A percentile compares a stretch with the other conserved stretches of the same genome.
Conservation (phyloP, 2,888 invertebrate genomes). For the Lasiommata megera region DNA sequence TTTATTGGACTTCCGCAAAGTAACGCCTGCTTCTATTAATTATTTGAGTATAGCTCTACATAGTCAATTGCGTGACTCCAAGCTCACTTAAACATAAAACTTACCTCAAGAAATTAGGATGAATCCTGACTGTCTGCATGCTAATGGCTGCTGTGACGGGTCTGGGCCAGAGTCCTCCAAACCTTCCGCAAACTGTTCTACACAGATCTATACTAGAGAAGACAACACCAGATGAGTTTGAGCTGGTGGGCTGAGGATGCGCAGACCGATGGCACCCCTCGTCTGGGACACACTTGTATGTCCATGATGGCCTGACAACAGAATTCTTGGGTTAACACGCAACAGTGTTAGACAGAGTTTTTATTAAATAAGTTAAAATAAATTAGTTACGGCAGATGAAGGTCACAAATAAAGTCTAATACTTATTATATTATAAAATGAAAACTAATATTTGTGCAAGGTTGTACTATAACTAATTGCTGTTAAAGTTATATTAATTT, state of each 20-base stretch:
- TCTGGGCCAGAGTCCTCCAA: constrained; percentile 86
- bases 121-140: constrained; percentile 73
- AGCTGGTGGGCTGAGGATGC: constrained; percentile 48
- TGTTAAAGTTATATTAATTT: no score
- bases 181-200: constrained; percentile 84
- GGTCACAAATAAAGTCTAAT: no score
- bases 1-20: no score
- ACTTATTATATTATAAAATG: no score
- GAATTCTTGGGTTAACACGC: constrained; percentile 2
- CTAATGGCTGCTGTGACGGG: constrained; percentile 79
- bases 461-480: no score
- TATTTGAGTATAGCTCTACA: no score
- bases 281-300: constrained; percentile 59
- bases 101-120: constrained; percentile 79
- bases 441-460: no score
- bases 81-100: neutral
- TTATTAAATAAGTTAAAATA: no score
- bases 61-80: no score
- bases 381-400: no score
- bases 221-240: constrained; percentile 42
- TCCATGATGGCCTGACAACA: constrained; percentile 63
- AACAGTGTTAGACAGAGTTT: neutral
- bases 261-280: constrained; percentile 64
- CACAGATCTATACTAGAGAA: constrained; percentile 82
- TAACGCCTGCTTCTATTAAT: no score